These are phyloP conservation scores for Bubo bubo DNA, from an alignment of 2,113 vertebrate species.

Conservation along the genomic window DNA sequence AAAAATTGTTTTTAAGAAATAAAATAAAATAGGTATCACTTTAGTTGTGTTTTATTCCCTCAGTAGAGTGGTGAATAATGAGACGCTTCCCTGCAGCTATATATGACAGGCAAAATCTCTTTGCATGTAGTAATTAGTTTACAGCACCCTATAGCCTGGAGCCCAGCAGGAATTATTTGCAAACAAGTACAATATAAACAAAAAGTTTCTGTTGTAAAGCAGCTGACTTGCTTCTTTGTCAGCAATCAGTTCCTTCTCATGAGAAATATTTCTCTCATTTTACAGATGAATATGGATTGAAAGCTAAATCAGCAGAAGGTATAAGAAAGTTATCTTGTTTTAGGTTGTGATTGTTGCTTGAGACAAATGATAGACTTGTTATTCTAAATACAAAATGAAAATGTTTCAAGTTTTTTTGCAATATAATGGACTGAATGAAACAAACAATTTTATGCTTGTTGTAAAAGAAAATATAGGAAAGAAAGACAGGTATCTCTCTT, in stretches of 20 bases:
- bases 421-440: background rate
- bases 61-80: background rate
- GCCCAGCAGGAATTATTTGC: background rate
- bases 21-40: background rate
- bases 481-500: background rate
- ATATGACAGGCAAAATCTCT: conserved; percentile 7
- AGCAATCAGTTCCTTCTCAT: background rate
- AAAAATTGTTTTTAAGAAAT: background rate
- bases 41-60: background rate
- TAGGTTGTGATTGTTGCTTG: background rate
- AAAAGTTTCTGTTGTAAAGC: conserved; percentile 34
- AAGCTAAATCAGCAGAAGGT: background rate
- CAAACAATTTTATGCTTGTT: background rate
- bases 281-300: background rate
- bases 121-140: conserved; percentile 68
- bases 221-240: background rate
- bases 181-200: conserved; percentile 50
- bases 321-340: background rate
- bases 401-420: background rate
- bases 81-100: conserved; percentile 2
- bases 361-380: background rate
- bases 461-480: background rate
- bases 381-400: background rate
- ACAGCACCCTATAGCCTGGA: background rate
- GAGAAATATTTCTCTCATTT: background rate